Evolutionary conservation across 1,140 invertebrate genomes (phyloP).

Genomic region (Drosophila punjabiensis): DNA sequence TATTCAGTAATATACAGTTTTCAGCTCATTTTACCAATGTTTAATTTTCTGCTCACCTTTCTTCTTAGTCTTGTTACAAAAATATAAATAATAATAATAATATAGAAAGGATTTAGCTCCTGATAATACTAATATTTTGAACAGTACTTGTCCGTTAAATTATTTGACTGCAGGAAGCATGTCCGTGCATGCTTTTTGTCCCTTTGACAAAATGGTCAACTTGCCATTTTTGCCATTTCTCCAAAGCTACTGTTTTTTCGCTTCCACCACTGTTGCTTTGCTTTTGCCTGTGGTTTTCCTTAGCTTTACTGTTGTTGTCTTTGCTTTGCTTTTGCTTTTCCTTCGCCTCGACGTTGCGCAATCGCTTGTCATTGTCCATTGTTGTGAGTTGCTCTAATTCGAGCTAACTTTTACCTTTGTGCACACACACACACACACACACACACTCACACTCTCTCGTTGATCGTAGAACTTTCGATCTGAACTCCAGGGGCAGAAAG

Average conservation of each 20-base stretch:
- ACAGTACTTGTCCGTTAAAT: not conserved
- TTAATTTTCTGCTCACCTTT: not conserved
- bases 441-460: not conserved
- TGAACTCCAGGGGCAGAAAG: slow-evolving; percentile 18
- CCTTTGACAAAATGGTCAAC: not conserved
- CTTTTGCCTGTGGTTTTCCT: slow-evolving; percentile 15
- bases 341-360: slow-evolving; percentile 61
- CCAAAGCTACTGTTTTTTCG: slow-evolving; percentile 7
- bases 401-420: slow-evolving; percentile 74
- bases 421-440: slow-evolving; percentile 27
- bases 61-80: too few relatives aligned
- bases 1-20: not conserved
- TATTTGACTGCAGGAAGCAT: not conserved
- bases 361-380: slow-evolving; percentile 64
- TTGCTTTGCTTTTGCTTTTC: slow-evolving; percentile 30
- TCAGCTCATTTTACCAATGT: not conserved
- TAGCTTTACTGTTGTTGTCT: not conserved
- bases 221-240: slow-evolving; percentile 7
- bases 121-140: too few relatives aligned
- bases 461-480: slow-evolving; percentile 53
- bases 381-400: slow-evolving; percentile 58
- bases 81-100: too few relatives aligned
- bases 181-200: not conserved
- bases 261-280: not conserved
- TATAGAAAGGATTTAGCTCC: too few relatives aligned